A percentile compares a stretch with the other conserved stretches of the same genome.
Conservation (phyloP, 2,797 vertebrate species). For the Vireo griseus region DNA sequence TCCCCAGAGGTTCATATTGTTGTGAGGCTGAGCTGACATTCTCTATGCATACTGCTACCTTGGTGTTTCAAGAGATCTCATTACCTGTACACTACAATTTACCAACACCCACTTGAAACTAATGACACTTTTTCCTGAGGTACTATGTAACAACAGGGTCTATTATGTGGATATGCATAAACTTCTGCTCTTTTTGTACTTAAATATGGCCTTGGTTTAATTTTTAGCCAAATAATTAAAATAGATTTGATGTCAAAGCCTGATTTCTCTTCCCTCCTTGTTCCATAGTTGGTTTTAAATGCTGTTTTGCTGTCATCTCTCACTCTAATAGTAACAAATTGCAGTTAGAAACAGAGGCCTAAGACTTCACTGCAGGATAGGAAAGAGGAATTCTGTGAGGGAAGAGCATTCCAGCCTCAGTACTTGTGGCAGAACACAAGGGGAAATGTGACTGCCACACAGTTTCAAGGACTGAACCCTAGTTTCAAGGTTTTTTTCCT, state of each 20-base stretch:
- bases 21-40: not conserved
- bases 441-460: not conserved
- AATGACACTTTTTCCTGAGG: not conserved
- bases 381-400: not conserved
- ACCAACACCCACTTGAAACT: not conserved
- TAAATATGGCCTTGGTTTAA: not conserved
- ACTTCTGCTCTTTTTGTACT: not conserved
- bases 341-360: not conserved
- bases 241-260: not conserved
- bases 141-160: not conserved
- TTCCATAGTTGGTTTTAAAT: not conserved
- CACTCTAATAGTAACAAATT: not conserved
- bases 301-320: not conserved
- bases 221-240: not conserved
- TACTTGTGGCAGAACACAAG: not conserved
- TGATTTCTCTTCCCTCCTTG: not conserved
- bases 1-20: not conserved
- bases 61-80: not conserved
- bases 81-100: not conserved
- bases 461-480: not conserved
- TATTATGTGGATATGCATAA: not conserved
- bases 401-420: not conserved
- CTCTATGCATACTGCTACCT: not conserved
- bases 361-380: not conserved
- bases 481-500: not conserved